phyloP scores from a whole-genome alignment of 1,140 invertebrate species.

The Rhynchophorus ferrugineus region DNA sequence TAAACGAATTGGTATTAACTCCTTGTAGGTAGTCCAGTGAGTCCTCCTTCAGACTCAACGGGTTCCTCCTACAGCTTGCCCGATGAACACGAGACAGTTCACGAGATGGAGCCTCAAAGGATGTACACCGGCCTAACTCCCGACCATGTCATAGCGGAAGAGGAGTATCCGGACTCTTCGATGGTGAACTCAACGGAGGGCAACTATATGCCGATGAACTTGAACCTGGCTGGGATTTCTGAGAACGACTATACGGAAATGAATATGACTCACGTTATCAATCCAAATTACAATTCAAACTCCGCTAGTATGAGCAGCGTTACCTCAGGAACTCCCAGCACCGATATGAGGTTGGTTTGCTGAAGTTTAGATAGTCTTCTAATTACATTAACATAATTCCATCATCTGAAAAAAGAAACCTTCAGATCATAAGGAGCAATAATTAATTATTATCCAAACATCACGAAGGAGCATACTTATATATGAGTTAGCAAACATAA shows the following conservation, averaged over 20 bases:
- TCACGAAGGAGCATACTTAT: too few relatives aligned
- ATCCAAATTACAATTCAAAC: slow-evolving; percentile 49
- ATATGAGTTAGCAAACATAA: too few relatives aligned
- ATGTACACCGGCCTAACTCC: slow-evolving; percentile 52
- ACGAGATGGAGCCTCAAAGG: slow-evolving; percentile 34
- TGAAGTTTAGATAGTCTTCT: too few relatives aligned
- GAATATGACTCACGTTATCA: slow-evolving; percentile 32
- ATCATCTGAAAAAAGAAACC: too few relatives aligned
- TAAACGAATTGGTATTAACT: too few relatives aligned
- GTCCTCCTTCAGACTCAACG: slow-evolving; percentile 58
- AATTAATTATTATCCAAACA: too few relatives aligned
- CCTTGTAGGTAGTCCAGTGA: slow-evolving; percentile 49
- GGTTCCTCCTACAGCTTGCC: slow-evolving; percentile 63
- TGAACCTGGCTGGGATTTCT: slow-evolving; percentile 39
- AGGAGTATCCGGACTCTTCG: slow-evolving; percentile 35
- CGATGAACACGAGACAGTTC: slow-evolving; percentile 44
- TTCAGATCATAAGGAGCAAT: too few relatives aligned
- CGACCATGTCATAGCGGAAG: slow-evolving; percentile 49
- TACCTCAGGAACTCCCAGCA: slow-evolving; percentile 63
- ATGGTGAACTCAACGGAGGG: slow-evolving; percentile 6
- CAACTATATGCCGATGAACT: slow-evolving; percentile 60
- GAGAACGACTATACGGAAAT: slow-evolving; percentile 41
- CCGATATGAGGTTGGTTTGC: slow-evolving; percentile 39
- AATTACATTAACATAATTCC: too few relatives aligned
- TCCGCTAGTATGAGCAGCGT: slow-evolving; percentile 60